Evolutionary conservation across 2,797 vertebrate species (phyloP), one percentile per base, ranked within the genome.

Genomic region (Nannoperca australis): DNA sequence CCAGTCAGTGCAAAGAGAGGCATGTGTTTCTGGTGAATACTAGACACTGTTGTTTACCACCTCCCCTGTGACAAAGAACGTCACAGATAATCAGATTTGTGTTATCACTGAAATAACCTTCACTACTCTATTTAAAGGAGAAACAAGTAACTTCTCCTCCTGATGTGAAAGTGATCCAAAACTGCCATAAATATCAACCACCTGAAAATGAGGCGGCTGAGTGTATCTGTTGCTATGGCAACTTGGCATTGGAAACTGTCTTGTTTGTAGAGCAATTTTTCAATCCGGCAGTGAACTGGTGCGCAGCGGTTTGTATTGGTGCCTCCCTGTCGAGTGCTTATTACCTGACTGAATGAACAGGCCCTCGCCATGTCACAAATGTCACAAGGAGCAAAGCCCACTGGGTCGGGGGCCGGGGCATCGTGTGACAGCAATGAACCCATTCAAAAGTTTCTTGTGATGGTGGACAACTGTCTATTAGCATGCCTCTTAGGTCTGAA

Each of bases 301-400:
- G 70, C 59, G 72, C 76, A 69, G 70, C 70, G 1, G 85, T 76
- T 68, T 73, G 71, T 76, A 79, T 76, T 76, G 81, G 61, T 58
- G 85, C 79, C 87, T 88, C 78, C 84, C 66, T 79, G 83, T 84
- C n/a, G 71, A 89, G 85, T 85, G 82, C 74, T 82, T 87, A 88
- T 88, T 91, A 81, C 84, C 73, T 63, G 84, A 84, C 53, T 84
- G 82, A 90, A 86, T 82, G 85, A 90, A 86, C 50, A 56, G 67
- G 82, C 56, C 50, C 69, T 84, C 22, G 10, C 78, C 73, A 70
- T 83, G 85, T 88, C 80, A 85, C 70, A 62, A 50, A 77, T 82
- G 75, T 87, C 76, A 84, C 76, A 67, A 63, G 60, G 65, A 82
- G 65, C 81, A 70, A 10, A 74, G 80, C 45, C 30, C 78, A 78